phyloP scores from a whole-genome alignment of 1,140 invertebrate species.

The Euura lappo region DNA sequence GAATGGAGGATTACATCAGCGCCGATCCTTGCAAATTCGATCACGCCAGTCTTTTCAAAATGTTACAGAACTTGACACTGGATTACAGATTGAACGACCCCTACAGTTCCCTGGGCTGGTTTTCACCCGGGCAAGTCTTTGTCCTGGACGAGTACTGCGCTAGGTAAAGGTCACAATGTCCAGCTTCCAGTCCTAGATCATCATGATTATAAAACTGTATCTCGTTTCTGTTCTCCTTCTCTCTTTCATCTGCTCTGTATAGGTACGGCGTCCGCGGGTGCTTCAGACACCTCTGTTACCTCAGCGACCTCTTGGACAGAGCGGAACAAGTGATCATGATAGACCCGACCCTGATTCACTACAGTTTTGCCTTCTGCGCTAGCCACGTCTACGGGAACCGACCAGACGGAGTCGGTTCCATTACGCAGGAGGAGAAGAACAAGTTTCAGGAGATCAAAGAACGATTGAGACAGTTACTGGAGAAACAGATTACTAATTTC shows the following conservation, averaged over 20 bases:
- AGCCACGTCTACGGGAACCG: slow-evolving; percentile 96
- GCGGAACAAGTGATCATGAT: slow-evolving; percentile 96
- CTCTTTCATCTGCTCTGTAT: slow-evolving; percentile 3
- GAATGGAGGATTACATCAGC: slow-evolving; percentile 99
- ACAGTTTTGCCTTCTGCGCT: slow-evolving; percentile 98
- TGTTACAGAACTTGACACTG: slow-evolving; percentile 89
- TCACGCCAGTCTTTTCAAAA: slow-evolving; percentile 90
- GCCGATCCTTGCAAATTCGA: slow-evolving; percentile 97
- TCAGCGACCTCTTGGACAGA: slow-evolving; percentile 94
- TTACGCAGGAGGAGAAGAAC: slow-evolving; percentile 96
- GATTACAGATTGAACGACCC: slow-evolving; percentile 97
- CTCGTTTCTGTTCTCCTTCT: neutral
- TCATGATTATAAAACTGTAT: neutral
- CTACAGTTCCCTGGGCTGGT: slow-evolving; percentile 98
- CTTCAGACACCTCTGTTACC: slow-evolving; percentile 94
- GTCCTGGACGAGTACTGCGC: slow-evolving; percentile 99
- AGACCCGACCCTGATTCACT: slow-evolving; percentile 98
- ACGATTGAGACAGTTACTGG: slow-evolving; percentile 87
- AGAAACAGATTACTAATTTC: slow-evolving; percentile 99
- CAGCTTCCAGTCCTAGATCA: too few relatives aligned
- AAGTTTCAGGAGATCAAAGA: slow-evolving; percentile 98
- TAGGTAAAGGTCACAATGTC: slow-evolving; percentile 48
- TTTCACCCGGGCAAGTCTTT: slow-evolving; percentile 98
- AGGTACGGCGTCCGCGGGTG: slow-evolving; percentile 96
- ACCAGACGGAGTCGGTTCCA: slow-evolving; percentile 97